Evolutionary conservation across 2,888 invertebrate species (phyloP).

Genomic region (Perizoma affinitatum): DNA sequence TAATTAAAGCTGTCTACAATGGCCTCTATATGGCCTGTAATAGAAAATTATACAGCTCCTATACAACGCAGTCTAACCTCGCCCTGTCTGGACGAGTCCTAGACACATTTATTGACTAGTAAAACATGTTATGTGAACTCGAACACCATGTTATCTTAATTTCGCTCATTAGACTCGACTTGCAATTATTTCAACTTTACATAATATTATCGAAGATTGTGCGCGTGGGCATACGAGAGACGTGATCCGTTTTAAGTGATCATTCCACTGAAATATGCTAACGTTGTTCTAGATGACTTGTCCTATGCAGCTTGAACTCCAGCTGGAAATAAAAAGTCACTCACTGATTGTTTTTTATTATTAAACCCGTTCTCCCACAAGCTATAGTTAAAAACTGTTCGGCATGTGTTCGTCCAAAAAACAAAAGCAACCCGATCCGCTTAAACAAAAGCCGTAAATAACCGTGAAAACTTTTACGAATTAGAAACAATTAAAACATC

Average conservation of each 20-base stretch:
- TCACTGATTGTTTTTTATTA: constrained; percentile 53
- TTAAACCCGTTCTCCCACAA: constrained; percentile 60
- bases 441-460: constrained; percentile 77
- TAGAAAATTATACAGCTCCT: constrained; percentile 38
- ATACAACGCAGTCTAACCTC: constrained; percentile 41
- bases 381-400: constrained; percentile 54
- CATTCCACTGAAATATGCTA: constrained; percentile 71
- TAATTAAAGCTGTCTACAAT: constrained; percentile 29
- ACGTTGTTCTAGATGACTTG: constrained; percentile 40
- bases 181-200: constrained; percentile 72
- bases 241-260: constrained; percentile 67
- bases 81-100: constrained; percentile 61
- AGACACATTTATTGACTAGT: constrained; percentile 67
- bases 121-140: constrained; percentile 60
- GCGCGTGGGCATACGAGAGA: constrained; percentile 65
- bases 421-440: constrained; percentile 58
- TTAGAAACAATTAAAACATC: constrained; percentile 83
- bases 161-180: constrained; percentile 71
- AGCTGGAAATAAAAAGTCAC: constrained; percentile 6
- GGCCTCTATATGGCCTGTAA: constrained; percentile 27
- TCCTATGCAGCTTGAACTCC: constrained; percentile 35
- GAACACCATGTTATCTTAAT: constrained; percentile 71
- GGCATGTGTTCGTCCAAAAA: constrained; percentile 55
- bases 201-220: constrained; percentile 78
- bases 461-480: constrained; percentile 77